Conservation (phyloP, 1,140 invertebrate species). For the Limonius californicus region DNA sequence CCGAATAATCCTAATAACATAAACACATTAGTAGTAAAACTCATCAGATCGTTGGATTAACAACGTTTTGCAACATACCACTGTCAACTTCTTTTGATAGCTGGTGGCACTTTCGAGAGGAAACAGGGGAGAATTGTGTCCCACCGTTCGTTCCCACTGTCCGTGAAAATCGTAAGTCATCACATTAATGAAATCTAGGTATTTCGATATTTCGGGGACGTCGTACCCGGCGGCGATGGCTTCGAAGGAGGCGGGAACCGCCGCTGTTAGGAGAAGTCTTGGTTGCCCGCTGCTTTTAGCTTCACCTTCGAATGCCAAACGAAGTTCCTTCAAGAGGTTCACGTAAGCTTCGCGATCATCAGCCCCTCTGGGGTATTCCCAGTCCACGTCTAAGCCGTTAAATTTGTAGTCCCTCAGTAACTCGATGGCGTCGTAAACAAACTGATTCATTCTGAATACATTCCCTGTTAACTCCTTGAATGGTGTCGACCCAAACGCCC, state of each 20-base stretch:
- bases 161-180: conserved; percentile 96
- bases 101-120: conserved; percentile 83
- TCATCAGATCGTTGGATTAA: neutral
- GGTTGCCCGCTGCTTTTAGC: conserved; percentile 73
- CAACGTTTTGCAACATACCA: conserved; percentile 65
- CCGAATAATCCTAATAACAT: conserved; percentile 73
- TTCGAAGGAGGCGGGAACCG: conserved; percentile 89
- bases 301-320: conserved; percentile 78
- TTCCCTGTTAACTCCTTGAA: conserved; percentile 91
- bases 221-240: conserved; percentile 92
- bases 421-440: conserved; percentile 90
- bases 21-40: neutral
- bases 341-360: conserved; percentile 81
- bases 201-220: conserved; percentile 90
- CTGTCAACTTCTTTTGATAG: conserved; percentile 87
- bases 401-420: conserved; percentile 89
- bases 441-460: conserved; percentile 89
- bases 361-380: conserved; percentile 90
- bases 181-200: conserved; percentile 89
- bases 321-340: conserved; percentile 76
- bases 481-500: conserved; percentile 88
- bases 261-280: conserved; percentile 80
- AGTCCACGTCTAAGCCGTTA: conserved; percentile 94
- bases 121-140: conserved; percentile 88
- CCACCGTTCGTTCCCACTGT: conserved; percentile 87